Evolutionary conservation across 2,888 invertebrate genomes (phyloP).

Genomic region (Luffia ferchaultella): DNA sequence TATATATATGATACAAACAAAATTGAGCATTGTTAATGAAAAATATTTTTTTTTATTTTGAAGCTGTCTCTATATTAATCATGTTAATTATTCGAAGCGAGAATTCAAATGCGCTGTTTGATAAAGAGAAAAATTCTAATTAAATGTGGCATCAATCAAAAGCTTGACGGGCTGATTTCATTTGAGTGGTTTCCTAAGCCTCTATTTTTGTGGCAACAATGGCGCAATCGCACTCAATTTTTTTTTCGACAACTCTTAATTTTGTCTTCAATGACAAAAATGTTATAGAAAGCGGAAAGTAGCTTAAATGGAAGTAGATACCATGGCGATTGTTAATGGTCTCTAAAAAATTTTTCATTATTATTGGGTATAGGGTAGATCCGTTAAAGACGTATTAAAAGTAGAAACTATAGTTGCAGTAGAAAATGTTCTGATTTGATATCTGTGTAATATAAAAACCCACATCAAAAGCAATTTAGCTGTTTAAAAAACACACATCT

Average conservation of each 20-base stretch:
- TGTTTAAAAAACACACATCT: too few relatives aligned
- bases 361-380: too few relatives aligned
- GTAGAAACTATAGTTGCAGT: too few relatives aligned
- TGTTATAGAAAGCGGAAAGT: not conserved
- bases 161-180: not conserved
- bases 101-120: not conserved
- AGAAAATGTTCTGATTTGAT: too few relatives aligned
- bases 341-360: not conserved
- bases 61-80: not conserved
- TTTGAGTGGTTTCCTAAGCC: not conserved
- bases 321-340: not conserved
- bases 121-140: not conserved
- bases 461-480: too few relatives aligned
- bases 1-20: too few relatives aligned
- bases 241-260: not conserved
- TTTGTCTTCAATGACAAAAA: not conserved
- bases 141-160: conserved; percentile 1
- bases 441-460: too few relatives aligned
- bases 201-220: not conserved
- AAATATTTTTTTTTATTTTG: not conserved
- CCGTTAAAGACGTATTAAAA: too few relatives aligned
- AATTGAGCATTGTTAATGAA: too few relatives aligned
- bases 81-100: not conserved
- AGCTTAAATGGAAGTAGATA: not conserved
- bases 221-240: not conserved